Evolutionary conservation across 2,113 vertebrate species (phyloP), one percentile per base, ranked within the genome.

Genomic region (Sapajus apella): DNA sequence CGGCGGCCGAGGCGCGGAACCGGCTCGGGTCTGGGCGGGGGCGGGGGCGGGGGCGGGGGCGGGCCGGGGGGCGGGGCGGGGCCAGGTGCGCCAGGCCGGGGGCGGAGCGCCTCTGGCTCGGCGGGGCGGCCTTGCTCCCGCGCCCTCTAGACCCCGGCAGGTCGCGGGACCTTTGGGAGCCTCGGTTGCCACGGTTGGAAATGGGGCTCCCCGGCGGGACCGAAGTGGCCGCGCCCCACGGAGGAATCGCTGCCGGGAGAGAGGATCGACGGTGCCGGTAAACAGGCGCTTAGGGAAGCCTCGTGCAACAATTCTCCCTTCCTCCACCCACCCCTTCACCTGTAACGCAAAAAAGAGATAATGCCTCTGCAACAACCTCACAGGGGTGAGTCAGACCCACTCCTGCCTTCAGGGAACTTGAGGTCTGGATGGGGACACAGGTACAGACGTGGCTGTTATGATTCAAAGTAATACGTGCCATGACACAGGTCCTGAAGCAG

Each of bases 231-330:
- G 52, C 56, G 17, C 14, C n/a, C 11, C 20, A 9, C 1, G 6
- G n/a, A 35, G 10, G 1, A 21, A 23, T 58, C 2, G 35, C 23
- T 30, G 18, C 8, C 43, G 14, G 20, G 43, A 7, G 27, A 37
- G 2, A 20, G 21, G 27, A 11, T 10, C 40, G 47, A 52, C 45
- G 3, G 52, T 14, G 72, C 18, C 18, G 1, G 76, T 7, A 56
- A 6, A 47, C 32, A 27, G 61, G 64, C 17, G 72, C 30, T 61
- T 20, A 0, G 50, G 56, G 35, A 55, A 55, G 14, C 4, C 0
- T 37, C 0, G 7, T 5, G 2, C 37, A 7, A 68, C 25, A 4
- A 12, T 1, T 6, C 5, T 10, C 2, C 43, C 45, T 23, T 45
- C 73, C 56, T 35, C 45, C 17, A 0, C n/a, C 17, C 21, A 6